phyloP scores from a whole-genome alignment of 2,797 vertebrate species.

The Meriones psammophilus region DNA sequence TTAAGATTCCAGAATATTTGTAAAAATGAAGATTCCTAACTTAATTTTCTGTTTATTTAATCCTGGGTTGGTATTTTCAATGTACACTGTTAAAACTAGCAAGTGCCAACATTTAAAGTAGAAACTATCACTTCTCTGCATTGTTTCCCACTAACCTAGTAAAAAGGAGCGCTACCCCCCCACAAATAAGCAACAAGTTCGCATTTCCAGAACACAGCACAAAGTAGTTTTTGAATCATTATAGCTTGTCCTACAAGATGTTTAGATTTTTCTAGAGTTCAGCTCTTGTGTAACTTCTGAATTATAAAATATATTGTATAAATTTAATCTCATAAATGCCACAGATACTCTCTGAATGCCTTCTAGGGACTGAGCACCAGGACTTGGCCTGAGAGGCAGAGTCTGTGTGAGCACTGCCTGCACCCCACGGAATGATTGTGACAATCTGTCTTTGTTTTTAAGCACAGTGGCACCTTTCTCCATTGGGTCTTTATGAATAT shows the following conservation, averaged over 20 bases:
- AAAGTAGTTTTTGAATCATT: slow-evolving; percentile 33
- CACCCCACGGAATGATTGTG: not conserved
- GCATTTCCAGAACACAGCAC: slow-evolving; percentile 30
- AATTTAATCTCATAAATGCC: not conserved
- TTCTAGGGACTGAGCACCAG: not conserved
- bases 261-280: slow-evolving; percentile 31
- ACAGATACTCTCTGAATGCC: not conserved
- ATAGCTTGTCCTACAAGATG: slow-evolving; percentile 20
- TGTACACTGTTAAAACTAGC: not conserved
- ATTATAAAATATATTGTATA: not conserved
- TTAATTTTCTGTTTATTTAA: slow-evolving; percentile 33
- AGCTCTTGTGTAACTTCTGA: slow-evolving; percentile 20
- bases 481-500: not conserved
- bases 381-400: not conserved
- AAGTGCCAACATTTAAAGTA: not conserved
- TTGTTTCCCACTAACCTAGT: slow-evolving; percentile 37
- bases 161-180: not conserved
- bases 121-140: not conserved
- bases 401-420: not conserved
- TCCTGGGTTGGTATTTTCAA: not conserved
- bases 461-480: not conserved
- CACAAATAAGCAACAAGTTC: slow-evolving; percentile 39
- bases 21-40: not conserved
- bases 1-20: slow-evolving; percentile 42
- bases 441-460: slow-evolving; percentile 8